These are phyloP conservation scores for Drosophila merina DNA, from an alignment of 2,888 invertebrate species.

Conservation along the genomic window DNA sequence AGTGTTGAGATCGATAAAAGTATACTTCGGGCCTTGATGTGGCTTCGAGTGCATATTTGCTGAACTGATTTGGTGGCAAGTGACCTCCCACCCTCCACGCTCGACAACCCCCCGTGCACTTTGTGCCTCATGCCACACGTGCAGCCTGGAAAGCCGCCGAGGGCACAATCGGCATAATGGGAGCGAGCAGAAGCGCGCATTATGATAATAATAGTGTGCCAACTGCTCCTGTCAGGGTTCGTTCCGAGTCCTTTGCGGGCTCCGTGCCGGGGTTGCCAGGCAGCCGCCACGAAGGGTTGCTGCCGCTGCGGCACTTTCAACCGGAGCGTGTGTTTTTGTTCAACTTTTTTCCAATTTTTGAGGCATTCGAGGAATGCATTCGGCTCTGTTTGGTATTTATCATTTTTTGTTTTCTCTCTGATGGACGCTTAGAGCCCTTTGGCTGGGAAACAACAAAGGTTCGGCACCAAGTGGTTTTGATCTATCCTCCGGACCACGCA, in stretches of 20 bases:
- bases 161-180: constrained; percentile 58
- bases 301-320: not conserved
- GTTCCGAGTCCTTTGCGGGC: constrained; percentile 45
- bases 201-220: constrained; percentile 71
- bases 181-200: constrained; percentile 48
- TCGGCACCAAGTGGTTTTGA: constrained; percentile 58
- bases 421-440: constrained; percentile 44
- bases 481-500: constrained; percentile 16
- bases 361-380: constrained; percentile 60
- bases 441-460: constrained; percentile 11
- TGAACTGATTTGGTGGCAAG: constrained; percentile 9
- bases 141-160: constrained; percentile 14
- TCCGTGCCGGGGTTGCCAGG: constrained; percentile 21
- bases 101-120: not conserved
- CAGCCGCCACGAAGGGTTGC: constrained; percentile 5
- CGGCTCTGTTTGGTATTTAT: constrained; percentile 54
- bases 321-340: constrained; percentile 46
- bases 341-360: constrained; percentile 65
- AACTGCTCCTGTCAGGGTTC: constrained; percentile 45
- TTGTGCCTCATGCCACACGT: constrained; percentile 41
- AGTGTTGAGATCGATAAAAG: constrained; percentile 6
- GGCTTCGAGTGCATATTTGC: not conserved
- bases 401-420: constrained; percentile 43
- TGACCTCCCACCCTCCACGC: constrained; percentile 13
- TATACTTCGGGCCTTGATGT: not conserved